These are phyloP conservation scores for Leucophenga montana DNA, from an alignment of 2,888 invertebrate species.

Conservation along the genomic window DNA sequence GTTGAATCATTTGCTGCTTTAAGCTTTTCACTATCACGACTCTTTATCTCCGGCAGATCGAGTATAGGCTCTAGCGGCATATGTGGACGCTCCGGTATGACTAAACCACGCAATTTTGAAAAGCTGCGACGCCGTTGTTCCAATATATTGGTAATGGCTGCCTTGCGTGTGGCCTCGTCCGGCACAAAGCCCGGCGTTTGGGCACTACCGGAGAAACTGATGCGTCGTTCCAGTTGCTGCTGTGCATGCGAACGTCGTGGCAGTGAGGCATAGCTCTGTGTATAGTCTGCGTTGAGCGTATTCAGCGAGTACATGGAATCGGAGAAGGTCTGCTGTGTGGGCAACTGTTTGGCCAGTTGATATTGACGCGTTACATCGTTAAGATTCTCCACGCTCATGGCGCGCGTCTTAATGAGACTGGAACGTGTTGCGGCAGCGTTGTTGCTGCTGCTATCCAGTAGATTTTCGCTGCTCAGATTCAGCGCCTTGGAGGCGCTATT, in stretches of 20 bases:
- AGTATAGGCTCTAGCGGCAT: slow-evolving; percentile 77
- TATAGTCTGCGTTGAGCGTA: slow-evolving; percentile 64
- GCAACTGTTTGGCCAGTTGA: slow-evolving; percentile 67
- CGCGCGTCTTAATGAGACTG: slow-evolving; percentile 73
- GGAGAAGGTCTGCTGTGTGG: slow-evolving; percentile 62
- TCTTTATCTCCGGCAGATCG: slow-evolving; percentile 89
- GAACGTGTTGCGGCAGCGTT: slow-evolving; percentile 56
- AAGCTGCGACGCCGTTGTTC: slow-evolving; percentile 88
- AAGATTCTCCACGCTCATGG: slow-evolving; percentile 76
- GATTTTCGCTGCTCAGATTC: slow-evolving; percentile 72
- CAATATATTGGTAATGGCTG: slow-evolving; percentile 82
- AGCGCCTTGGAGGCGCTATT: slow-evolving; percentile 61
- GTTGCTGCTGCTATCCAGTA: slow-evolving; percentile 59
- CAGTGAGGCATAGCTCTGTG: slow-evolving; percentile 59
- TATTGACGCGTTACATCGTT: slow-evolving; percentile 70
- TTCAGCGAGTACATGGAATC: slow-evolving; percentile 71
- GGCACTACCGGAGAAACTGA: slow-evolving; percentile 60
- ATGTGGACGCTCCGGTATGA: slow-evolving; percentile 84
- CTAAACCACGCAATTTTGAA: slow-evolving; percentile 89
- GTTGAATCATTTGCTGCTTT: slow-evolving; percentile 69
- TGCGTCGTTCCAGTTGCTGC: slow-evolving; percentile 70
- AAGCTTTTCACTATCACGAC: slow-evolving; percentile 77
- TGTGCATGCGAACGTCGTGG: slow-evolving; percentile 34
- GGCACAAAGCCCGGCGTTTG: slow-evolving; percentile 54
- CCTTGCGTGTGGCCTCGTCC: slow-evolving; percentile 75